Evolutionary conservation across 1,140 invertebrate species (phyloP), one percentile per base, ranked within the genome.

Genomic region (Drosophila serrata): DNA sequence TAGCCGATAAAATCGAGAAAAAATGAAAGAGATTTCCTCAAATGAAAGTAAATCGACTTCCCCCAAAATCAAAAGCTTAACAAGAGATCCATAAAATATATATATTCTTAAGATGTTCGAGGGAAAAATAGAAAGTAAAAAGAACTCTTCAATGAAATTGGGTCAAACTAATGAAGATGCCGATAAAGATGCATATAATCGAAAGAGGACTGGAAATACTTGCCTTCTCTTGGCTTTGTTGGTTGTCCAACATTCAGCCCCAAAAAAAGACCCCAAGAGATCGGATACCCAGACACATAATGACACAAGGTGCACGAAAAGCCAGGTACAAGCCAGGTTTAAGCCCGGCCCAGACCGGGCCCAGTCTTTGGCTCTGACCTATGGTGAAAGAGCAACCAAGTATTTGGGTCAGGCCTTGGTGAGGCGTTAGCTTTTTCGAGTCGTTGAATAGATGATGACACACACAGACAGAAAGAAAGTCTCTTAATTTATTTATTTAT

Each of bases 401-500:
- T 81, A 88, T 90, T 90, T 90, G 81, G 85, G 85, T 90, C 87
- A 88, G 61, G 61, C 12, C 62, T 17, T 19, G 24, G 61, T 58
- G 61, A 78, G 75, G 57, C 49, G 63, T 68, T 79, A 60, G 39
- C 73, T 55, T 37, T 55, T 37, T 22, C 46, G 53, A 60, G 33
- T 24, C 57, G 58, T 51, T 79, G 59, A 82, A 79, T 76, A 76
- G 72, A 87, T 84, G 72, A 82, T 84, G 82, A 88, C 82, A 87
- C 33, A 24, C 61, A 70, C 64, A 53, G 64, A 57, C 49, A 68
- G 48, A 90, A 90, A 88, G 85, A 88, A 88, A 90, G 85, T 88
- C 81, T 72, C 75, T 79, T 90, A 88, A 90, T 88, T 88, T 90
- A 81, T 88, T 72, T 88, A 85, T 90, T 87, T 87, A 80, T 84